These are phyloP conservation scores for Falcunculus frontatus DNA, from an alignment of 2,113 vertebrate species.

Conservation along the genomic window DNA sequence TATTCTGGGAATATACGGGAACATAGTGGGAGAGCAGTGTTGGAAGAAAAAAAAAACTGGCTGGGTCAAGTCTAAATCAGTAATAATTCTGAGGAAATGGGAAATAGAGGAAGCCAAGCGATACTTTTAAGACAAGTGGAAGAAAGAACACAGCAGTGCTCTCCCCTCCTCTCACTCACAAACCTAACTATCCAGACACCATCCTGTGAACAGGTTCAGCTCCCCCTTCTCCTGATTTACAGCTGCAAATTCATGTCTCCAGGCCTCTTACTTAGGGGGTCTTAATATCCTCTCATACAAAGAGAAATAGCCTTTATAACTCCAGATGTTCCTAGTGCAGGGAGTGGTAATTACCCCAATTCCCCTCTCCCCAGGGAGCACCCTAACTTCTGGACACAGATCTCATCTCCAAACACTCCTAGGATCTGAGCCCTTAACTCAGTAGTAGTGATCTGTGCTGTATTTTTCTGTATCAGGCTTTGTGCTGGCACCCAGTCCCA, in stretches of 20 bases:
- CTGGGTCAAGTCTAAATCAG: background rate
- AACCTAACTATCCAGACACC: background rate
- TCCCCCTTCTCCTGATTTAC: background rate
- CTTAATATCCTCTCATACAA: background rate
- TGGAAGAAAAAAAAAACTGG: background rate
- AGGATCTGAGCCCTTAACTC: background rate
- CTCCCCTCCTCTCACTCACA: background rate
- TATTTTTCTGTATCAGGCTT: background rate
- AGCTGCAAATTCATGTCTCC: background rate
- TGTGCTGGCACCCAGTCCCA: background rate
- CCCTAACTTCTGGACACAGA: background rate
- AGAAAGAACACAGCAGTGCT: background rate
- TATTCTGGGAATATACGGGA: background rate
- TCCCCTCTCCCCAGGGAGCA: background rate
- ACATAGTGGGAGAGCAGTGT: accelerated
- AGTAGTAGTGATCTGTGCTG: background rate
- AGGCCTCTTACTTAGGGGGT: background rate
- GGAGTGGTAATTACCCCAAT: background rate
- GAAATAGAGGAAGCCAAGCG: background rate
- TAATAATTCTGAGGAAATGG: background rate
- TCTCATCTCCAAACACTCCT: background rate
- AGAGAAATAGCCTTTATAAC: background rate
- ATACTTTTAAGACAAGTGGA: background rate
- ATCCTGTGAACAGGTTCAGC: background rate
- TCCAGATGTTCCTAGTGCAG: background rate